Percentiles rank a stretch among this genome's conserved stretches.
Evolutionary conservation across 2,113 vertebrate genomes (phyloP).

Genomic region (Lycocorax pyrrhopterus): DNA sequence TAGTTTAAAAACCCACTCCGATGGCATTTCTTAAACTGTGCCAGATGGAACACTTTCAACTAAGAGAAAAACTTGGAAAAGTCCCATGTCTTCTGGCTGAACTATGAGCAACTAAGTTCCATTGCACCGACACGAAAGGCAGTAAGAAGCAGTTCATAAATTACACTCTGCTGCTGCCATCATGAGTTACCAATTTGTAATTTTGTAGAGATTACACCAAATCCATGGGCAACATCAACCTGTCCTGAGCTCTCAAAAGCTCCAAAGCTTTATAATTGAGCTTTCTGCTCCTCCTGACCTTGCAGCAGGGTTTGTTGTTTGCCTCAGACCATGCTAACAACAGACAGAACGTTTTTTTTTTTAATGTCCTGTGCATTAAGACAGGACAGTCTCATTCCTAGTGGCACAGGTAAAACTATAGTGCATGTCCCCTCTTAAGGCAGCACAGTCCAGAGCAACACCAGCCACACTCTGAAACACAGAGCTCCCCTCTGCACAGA

Average conservation of each 20-base stretch:
- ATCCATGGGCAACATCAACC: neutral
- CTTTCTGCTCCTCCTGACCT: neutral
- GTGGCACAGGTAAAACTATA: neutral
- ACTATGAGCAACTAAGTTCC: neutral
- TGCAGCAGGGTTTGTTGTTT: neutral
- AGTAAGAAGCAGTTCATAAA: slow-evolving; percentile 1
- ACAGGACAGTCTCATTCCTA: neutral
- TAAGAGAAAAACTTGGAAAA: slow-evolving; percentile 16
- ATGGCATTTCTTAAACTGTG: slow-evolving; percentile 5
- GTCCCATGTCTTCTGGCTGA: neutral
- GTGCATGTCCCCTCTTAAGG: neutral
- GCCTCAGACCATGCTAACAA: neutral
- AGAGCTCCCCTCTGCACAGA: neutral
- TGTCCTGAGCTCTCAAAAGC: neutral
- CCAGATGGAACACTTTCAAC: slow-evolving; percentile 8
- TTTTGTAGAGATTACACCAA: neutral
- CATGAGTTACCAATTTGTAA: neutral
- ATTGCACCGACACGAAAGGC: neutral
- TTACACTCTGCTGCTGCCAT: neutral
- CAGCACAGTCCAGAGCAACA: neutral
- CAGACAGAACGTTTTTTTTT: neutral
- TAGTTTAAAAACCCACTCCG: neutral
- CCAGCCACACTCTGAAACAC: neutral
- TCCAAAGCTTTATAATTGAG: neutral
- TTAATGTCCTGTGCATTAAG: neutral